Base-by-base conservation (phyloP, 2,797 vertebrate genomes). In the Manis pentadactyla region DNA sequence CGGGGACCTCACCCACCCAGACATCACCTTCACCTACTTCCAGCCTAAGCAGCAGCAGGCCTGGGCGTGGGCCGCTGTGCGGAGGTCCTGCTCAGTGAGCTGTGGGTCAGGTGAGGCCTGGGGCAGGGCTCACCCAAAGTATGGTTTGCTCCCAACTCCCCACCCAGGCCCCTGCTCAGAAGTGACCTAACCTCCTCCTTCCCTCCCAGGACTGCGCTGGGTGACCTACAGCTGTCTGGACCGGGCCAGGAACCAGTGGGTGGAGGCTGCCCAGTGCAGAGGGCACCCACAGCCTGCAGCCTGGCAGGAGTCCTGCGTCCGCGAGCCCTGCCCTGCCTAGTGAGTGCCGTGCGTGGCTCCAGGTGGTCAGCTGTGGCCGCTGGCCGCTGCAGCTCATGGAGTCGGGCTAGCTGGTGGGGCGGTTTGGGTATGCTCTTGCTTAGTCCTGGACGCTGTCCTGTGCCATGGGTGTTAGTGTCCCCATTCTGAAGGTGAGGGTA, bases 11-110 rank as follows among this genome's bases (percentile, higher is more conserved):
- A 99, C 99, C 2, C 99, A 98, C 94, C 99, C 99, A 18, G 99
- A 99, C 96, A 99, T 99, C 96, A 98, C 98, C 93, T 99, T 99
- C 98, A 98, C 98, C 96, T 99, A 99, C 94, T 99, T 99, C 90
- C 97, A 98, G 29, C 98, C 98, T 9, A 97, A 73, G 82, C 97
- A 97, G 74, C 96, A 59, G 51, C 95, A 93, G 79, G 97, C 88
- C 0, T 98, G 98, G 23, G 77, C 9, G 21, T 99, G 99, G 99
- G 51, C 97, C 0, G 93, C 98, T 11, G 79, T 98, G 77, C 95
- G 94, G 15, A 98, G 99, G 1, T 96, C 99, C 0, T 99, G 99
- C 97, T 99, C 99, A 0, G 99, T 99, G 97, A 99, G 99, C 95
- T 99, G 99, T 98, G 99, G 99, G 95, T 98, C 98, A 98, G 99